Conservation (phyloP, 2,888 invertebrate species). For the Leptopilina myrica region DNA sequence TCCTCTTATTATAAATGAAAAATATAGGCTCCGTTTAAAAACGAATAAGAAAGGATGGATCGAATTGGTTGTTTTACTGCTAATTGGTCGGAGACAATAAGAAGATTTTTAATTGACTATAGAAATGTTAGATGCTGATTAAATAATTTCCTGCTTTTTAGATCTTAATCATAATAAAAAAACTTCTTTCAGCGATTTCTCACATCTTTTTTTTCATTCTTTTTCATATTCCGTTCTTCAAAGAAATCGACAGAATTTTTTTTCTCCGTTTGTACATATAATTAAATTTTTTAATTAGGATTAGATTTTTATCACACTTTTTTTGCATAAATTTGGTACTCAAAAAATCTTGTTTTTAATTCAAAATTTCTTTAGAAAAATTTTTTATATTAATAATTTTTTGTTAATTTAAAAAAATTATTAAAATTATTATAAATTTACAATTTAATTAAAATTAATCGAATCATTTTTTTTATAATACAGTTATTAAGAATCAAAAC, state of each 20-base stretch:
- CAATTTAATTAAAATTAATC: too few relatives aligned
- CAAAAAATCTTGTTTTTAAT: too few relatives aligned
- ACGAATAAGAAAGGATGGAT: neutral
- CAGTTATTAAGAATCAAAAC: too few relatives aligned
- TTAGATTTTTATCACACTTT: too few relatives aligned
- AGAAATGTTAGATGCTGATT: conserved; percentile 41
- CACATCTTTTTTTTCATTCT: conserved; percentile 35
- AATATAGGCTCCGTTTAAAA: neutral
- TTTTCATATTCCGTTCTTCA: conserved; percentile 39
- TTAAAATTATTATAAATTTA: too few relatives aligned
- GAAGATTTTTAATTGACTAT: conserved; percentile 40
- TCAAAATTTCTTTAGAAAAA: too few relatives aligned
- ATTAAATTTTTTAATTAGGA: neutral
- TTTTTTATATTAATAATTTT: too few relatives aligned
- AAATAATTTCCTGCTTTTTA: conserved; percentile 39
- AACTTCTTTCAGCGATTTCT: conserved; percentile 43
- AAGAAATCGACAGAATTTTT: neutral
- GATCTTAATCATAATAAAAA: conserved; percentile 43
- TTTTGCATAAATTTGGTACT: neutral
- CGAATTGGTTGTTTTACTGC: conserved; percentile 49
- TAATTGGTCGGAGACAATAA: conserved; percentile 45
- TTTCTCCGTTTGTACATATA: neutral
- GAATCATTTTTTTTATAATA: too few relatives aligned
- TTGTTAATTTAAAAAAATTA: too few relatives aligned
- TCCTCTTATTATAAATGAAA: conserved; percentile 6